These are phyloP conservation scores for Zhuqinia jingwanae DNA, from an alignment of 2,888 invertebrate genomes.

Conservation along the genomic window DNA sequence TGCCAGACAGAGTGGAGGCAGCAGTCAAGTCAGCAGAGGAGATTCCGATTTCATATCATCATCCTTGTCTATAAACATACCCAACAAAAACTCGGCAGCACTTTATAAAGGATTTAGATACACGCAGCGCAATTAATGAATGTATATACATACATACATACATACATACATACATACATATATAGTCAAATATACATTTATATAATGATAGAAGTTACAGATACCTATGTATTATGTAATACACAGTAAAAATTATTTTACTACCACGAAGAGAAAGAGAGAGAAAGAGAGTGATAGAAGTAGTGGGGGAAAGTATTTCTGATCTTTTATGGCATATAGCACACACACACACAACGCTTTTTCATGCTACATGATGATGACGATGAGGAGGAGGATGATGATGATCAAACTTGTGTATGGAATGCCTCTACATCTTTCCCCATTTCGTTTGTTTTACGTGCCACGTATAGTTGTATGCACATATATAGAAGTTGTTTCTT, in stretches of 20 bases:
- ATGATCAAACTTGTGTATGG: slow-evolving; percentile 1
- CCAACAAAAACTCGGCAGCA: slow-evolving; percentile 36
- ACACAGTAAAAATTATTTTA: slow-evolving; percentile 8
- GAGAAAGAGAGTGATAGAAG: not conserved
- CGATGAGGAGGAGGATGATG: slow-evolving; percentile 15
- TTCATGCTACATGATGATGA: not conserved
- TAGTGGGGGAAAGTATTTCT: slow-evolving; percentile 54
- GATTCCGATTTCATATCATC: slow-evolving; percentile 51
- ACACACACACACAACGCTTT: slow-evolving; percentile 3
- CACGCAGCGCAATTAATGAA: slow-evolving; percentile 48
- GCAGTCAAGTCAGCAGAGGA: slow-evolving; percentile 56
- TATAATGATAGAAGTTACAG: not conserved
- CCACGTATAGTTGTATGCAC: slow-evolving; percentile 11
- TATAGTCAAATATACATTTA: not conserved
- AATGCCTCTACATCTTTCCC: slow-evolving; percentile 28
- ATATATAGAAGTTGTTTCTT: slow-evolving; percentile 27
- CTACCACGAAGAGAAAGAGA: slow-evolving; percentile 2
- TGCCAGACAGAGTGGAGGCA: slow-evolving; percentile 71
- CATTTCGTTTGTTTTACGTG: not conserved
- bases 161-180: not conserved
- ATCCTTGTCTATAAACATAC: slow-evolving; percentile 43
- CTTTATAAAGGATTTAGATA: slow-evolving; percentile 53
- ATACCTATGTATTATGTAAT: slow-evolving; percentile 19
- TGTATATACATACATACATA: slow-evolving; percentile 21
- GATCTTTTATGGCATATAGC: slow-evolving; percentile 41